Evolutionary conservation across 2,888 invertebrate species (phyloP).

Genomic region (Calameuta idolon): DNA sequence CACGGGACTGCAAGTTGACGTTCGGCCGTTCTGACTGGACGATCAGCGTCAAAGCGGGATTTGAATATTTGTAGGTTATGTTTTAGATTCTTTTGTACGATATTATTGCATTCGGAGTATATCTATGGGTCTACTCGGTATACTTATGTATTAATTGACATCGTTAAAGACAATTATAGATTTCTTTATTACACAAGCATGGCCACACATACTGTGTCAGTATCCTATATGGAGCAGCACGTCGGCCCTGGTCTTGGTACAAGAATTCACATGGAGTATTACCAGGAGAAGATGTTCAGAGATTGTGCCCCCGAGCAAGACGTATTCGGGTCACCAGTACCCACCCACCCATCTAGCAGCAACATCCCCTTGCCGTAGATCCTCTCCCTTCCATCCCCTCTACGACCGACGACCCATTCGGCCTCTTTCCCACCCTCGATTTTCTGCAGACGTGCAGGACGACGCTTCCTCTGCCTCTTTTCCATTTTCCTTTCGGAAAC

Average conservation of each 20-base stretch:
- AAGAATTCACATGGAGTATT: constrained; percentile 56
- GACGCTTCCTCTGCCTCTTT: constrained; percentile 13
- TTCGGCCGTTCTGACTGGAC: neutral
- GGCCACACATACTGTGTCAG: neutral
- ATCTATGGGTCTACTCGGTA: neutral
- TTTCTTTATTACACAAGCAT: neutral
- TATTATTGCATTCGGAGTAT: neutral
- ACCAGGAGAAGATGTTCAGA: constrained; percentile 58
- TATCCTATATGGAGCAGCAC: constrained; percentile 16
- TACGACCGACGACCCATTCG: constrained; percentile 13
- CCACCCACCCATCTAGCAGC: constrained; percentile 26
- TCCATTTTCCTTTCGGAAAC: constrained; percentile 29
- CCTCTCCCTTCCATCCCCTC: constrained; percentile 25
- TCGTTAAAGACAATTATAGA: neutral
- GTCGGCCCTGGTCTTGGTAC: constrained; percentile 37
- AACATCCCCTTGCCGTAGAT: constrained; percentile 20
- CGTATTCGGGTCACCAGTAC: constrained; percentile 61
- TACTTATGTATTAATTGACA: neutral
- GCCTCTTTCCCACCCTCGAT: constrained; percentile 24
- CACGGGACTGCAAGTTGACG: neutral
- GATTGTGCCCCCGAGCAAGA: constrained; percentile 59
- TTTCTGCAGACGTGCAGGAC: constrained; percentile 26
- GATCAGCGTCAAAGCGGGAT: neutral
- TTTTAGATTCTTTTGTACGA: neutral
- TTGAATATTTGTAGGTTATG: neutral